These are phyloP conservation scores for Hipposideros larvatus DNA, from an alignment of 2,797 vertebrate species.

Conservation along the genomic window DNA sequence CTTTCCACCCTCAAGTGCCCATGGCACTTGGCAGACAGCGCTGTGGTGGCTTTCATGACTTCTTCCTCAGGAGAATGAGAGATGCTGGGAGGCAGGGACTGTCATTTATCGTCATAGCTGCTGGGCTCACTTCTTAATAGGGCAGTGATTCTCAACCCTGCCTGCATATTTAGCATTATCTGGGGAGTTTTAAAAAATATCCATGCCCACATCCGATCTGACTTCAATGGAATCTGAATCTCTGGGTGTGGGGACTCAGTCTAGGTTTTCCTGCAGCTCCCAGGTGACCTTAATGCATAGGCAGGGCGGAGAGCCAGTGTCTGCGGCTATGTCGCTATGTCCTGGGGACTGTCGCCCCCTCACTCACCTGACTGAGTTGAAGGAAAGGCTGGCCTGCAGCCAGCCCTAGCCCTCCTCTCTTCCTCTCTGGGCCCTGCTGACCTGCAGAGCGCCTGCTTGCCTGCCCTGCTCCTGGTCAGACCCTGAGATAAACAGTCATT, in stretches of 20 bases:
- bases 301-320: not conserved
- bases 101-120: fast-evolving
- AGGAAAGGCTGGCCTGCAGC: not conserved
- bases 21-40: not conserved
- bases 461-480: not conserved
- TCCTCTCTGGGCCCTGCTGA: not conserved
- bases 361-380: not conserved
- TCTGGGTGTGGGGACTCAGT: not conserved
- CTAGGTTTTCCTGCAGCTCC: not conserved
- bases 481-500: not conserved
- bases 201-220: fast-evolving
- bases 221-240: not conserved
- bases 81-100: not conserved
- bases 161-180: not conserved
- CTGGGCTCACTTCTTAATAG: not conserved
- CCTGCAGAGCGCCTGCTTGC: not conserved
- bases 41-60: not conserved
- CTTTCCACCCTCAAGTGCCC: not conserved
- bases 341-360: not conserved
- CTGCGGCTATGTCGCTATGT: not conserved
- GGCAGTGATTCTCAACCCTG: not conserved
- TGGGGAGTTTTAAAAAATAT: not conserved
- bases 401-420: not conserved
- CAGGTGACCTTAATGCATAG: not conserved
- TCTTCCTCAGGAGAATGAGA: not conserved